Percentiles rank a stretch among this genome's conserved stretches.
phyloP scores from a whole-genome alignment of 2,888 invertebrate species.

The Apamea sordens region DNA sequence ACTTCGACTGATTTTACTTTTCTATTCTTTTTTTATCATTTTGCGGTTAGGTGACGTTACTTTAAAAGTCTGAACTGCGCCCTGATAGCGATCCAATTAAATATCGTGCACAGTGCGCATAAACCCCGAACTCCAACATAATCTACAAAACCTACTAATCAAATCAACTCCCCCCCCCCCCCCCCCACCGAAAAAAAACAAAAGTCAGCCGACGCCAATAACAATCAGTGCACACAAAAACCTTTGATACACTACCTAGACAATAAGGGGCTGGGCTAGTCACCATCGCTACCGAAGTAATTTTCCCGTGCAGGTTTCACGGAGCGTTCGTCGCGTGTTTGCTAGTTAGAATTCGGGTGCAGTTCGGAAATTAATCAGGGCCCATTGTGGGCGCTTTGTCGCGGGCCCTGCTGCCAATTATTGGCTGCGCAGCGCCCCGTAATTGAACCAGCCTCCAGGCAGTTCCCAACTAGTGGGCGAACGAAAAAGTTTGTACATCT shows the following conservation, averaged over 20 bases:
- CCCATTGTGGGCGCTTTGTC: slow-evolving; percentile 89
- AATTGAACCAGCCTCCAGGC: slow-evolving; percentile 86
- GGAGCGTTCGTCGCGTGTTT: slow-evolving; percentile 83
- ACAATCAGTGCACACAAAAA: slow-evolving; percentile 58
- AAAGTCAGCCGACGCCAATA: slow-evolving; percentile 45
- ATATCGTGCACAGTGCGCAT: background rate
- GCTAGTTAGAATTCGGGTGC: slow-evolving; percentile 89
- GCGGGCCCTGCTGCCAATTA: slow-evolving; percentile 87
- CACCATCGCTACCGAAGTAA: slow-evolving; percentile 77
- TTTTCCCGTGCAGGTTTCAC: slow-evolving; percentile 81
- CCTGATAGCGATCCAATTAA: background rate
- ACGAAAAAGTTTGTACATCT: slow-evolving; percentile 74
- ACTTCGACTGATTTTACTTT: background rate
- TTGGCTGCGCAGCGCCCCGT: slow-evolving; percentile 84
- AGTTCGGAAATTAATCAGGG: slow-evolving; percentile 90
- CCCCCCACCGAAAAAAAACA: background rate
- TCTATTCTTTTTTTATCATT: background rate
- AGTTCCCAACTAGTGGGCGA: slow-evolving; percentile 68
- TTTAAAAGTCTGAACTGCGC: background rate
- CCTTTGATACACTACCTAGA: slow-evolving; percentile 57
- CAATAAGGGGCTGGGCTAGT: slow-evolving; percentile 67
- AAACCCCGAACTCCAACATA: background rate
- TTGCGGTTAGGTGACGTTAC: too few relatives aligned
- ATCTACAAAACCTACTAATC: background rate
- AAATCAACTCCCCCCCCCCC: background rate